Base-by-base conservation (phyloP, 2,113 vertebrate genomes). In the Gnathonemus echidnorhynchus region DNA sequence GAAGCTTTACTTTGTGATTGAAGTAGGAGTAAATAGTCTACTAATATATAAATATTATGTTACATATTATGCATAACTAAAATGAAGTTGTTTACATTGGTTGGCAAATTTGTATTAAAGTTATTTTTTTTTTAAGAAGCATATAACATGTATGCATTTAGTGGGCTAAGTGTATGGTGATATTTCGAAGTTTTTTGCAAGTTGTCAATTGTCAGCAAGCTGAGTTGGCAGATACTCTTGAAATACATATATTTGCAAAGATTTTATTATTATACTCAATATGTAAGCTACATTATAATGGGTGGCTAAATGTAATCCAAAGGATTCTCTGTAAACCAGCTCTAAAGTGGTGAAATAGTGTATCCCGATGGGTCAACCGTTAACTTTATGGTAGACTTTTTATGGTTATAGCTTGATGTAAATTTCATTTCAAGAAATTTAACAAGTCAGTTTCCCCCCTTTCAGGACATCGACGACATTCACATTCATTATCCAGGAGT, bases 401-500 rank as follows among this genome's bases (percentile, higher is more conserved):
- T 39, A 45, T 85, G 80, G 9, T 48, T 48, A 3, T 17, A 85
- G 7, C 9, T 11, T 24, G 45, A 85, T 45, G 15, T 24, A 17
- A 48, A 48, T 45, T n/a, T 21, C 0, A 9, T 24, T 46, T 45
- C 24, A 46, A 84, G 80, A 85, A 24, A 39, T 62, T 88, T 46
- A 24, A 62, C 53, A 62, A 42, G 15, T 87, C 62, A 49, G 5
- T 48, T 15, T 83, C 0, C 92, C 88, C 62, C 87, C 90, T 84
- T 95, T 13, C 87, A 99, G 98, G 98, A 99, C 90, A 94, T 96
- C 1, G 98, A 99, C 77, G 97, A 99, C 86, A 97, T 99, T 92
- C 97, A 97, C 91, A 97, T 99, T 83, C 95, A 97, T 91, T 99
- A 98, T 91, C 98, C 98, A 13, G 97, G 97, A 86, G 97, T 99